Base-by-base conservation (phyloP, 2,113 vertebrate genomes). In the Chionodraco myersi region DNA sequence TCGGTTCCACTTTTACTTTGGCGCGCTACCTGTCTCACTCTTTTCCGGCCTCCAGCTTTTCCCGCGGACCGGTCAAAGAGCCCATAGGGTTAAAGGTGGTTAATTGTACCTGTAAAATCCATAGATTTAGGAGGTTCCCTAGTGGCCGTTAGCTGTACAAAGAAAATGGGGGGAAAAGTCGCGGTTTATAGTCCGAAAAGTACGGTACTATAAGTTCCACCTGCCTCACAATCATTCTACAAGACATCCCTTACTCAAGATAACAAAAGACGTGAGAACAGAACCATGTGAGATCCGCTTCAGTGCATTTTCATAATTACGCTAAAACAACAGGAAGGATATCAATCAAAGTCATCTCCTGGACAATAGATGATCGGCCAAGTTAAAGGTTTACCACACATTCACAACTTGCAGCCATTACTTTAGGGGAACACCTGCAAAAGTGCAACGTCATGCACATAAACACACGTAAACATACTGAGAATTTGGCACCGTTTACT, bases 381-480 rank as follows among this genome's bases (percentile, higher is more conserved):
- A 53, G 57, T 63, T 64, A 70, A 34, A 30, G n/a, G 59, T 77
- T 77, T 23, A 18, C 67, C 13, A 9, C 60, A 53, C 72, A 58
- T 71, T 65, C 41, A 58, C 23, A 75, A 73, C 15, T 66, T 59
- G 60, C 44, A 72, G 65, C 61, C n/a, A 57, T 79, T 65, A 82
- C 53, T 5, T 77, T 13, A 10, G 21, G 34, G 44, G 77, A 88
- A 91, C 82, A 91, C 74, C 75, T 93, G 83, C 77, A 81, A 77
- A 86, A 54, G 54, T 45, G 36, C 56, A 72, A 69, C 64, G 56
- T 66, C 69, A 77, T 73, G 68, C 53, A 26, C 41, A 63, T 45
- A 80, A 75, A 64, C 84, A 78, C 80, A 73, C 58, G 64, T 64
- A 84, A 47, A 72, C 51, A 75, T 26, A 70, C 58, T 69, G 9